phyloP scores from a whole-genome alignment of 2,797 vertebrate genomes.

The Sparidentex hasta region DNA sequence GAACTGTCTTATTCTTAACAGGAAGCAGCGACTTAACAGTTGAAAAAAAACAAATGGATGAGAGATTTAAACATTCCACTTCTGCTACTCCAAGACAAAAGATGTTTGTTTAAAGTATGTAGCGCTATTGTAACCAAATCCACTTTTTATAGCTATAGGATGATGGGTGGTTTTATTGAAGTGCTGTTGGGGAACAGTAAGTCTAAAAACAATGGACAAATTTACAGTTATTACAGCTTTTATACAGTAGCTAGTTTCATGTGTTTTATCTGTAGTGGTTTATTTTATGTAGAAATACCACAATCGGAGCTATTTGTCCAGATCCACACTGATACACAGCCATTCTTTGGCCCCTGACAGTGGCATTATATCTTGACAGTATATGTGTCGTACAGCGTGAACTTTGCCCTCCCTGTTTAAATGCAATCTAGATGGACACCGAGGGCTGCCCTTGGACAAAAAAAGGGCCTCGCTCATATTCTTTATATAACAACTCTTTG shows the following conservation, averaged over 20 bases:
- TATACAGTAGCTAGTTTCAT: too few relatives aligned
- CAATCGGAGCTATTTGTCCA: not conserved
- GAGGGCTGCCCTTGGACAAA: conserved; percentile 56
- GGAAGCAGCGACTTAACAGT: not conserved
- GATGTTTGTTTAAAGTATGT: not conserved
- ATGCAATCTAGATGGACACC: conserved; percentile 35
- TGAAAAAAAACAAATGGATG: not conserved
- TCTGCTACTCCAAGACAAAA: not conserved
- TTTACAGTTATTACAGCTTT: too few relatives aligned
- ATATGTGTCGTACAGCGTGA: conserved; percentile 37
- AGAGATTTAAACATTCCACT: not conserved
- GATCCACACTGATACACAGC: not conserved
- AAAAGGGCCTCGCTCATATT: conserved; percentile 62
- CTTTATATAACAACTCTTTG: conserved; percentile 75
- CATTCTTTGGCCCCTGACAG: not conserved
- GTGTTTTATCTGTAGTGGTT: too few relatives aligned
- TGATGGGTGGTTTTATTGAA: too few relatives aligned
- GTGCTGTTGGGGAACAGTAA: too few relatives aligned
- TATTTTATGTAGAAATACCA: too few relatives aligned
- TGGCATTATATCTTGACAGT: conserved; percentile 5
- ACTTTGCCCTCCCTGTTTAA: conserved; percentile 56
- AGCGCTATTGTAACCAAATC: not conserved
- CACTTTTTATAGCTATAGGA: not conserved
- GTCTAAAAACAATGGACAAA: too few relatives aligned
- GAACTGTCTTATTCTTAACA: too few relatives aligned